Evolutionary conservation across 2,888 invertebrate species (phyloP).

Genomic region (Drosophila histrio): DNA sequence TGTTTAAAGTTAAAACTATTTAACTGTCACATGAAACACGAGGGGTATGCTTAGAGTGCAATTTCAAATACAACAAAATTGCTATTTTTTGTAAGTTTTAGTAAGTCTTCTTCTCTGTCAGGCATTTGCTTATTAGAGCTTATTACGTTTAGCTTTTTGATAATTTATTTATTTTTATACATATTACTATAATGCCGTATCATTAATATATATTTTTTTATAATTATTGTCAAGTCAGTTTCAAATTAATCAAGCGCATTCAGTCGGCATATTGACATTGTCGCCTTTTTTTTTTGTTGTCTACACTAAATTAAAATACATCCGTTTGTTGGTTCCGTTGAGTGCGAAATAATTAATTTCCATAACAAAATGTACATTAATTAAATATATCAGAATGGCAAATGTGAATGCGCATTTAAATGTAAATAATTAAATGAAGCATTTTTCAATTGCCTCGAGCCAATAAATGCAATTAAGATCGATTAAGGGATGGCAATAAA

Average conservation of each 20-base stretch:
- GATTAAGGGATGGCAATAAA: constrained; percentile 27
- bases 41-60: not conserved
- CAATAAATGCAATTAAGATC: constrained; percentile 51
- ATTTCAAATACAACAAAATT: not conserved
- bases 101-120: no score
- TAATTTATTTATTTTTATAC: constrained; percentile 7
- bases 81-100: no score
- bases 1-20: not conserved
- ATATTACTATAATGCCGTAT: constrained; percentile 3
- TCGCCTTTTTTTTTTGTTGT: constrained; percentile 23
- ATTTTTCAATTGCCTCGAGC: constrained; percentile 21
- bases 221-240: constrained; percentile 29
- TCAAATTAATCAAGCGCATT: constrained; percentile 64
- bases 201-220: constrained; percentile 2
- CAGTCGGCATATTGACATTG: constrained; percentile 66
- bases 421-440: constrained; percentile 59
- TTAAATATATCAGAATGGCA: constrained; percentile 52
- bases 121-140: not conserved
- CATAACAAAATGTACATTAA: constrained; percentile 61
- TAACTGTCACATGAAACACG: not conserved
- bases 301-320: constrained; percentile 44
- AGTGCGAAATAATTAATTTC: constrained; percentile 64
- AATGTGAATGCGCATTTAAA: constrained; percentile 55
- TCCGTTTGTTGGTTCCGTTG: constrained; percentile 27
- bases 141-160: constrained; percentile 28